Evolutionary conservation across 1,140 invertebrate genomes (phyloP).

Genomic region (Trichonephila clavata): DNA sequence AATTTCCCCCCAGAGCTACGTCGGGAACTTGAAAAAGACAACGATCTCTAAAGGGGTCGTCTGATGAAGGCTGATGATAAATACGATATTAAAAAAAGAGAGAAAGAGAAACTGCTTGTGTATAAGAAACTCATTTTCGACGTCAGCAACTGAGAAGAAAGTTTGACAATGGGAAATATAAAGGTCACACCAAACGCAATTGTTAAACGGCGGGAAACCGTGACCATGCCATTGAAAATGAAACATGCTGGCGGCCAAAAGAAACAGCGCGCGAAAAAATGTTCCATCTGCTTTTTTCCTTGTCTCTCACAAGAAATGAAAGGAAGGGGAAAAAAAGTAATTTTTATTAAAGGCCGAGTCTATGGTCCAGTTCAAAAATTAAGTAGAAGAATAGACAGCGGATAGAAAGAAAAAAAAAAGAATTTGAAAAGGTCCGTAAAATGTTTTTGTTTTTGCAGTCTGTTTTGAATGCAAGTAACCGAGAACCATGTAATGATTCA

Average conservation of each 20-base stretch:
- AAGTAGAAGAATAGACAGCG: not conserved
- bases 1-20: not conserved
- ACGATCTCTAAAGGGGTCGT: constrained; percentile 45
- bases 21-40: not conserved
- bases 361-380: not conserved
- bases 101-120: not conserved
- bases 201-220: constrained; percentile 29
- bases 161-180: constrained; percentile 49
- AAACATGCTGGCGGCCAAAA: constrained; percentile 32
- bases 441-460: not conserved
- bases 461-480: not conserved
- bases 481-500: not conserved
- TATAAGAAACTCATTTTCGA: constrained; percentile 14
- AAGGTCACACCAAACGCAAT: constrained; percentile 42
- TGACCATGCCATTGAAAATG: constrained; percentile 62
- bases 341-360: not conserved
- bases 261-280: not conserved
- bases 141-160: not conserved
- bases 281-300: not conserved
- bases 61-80: constrained; percentile 11
- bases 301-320: not conserved
- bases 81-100: not conserved
- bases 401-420: not conserved
- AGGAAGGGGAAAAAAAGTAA: not conserved
- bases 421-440: not conserved